Evolutionary conservation across 2,797 vertebrate species (phyloP).

Genomic region (Silurus lanzhouensis): DNA sequence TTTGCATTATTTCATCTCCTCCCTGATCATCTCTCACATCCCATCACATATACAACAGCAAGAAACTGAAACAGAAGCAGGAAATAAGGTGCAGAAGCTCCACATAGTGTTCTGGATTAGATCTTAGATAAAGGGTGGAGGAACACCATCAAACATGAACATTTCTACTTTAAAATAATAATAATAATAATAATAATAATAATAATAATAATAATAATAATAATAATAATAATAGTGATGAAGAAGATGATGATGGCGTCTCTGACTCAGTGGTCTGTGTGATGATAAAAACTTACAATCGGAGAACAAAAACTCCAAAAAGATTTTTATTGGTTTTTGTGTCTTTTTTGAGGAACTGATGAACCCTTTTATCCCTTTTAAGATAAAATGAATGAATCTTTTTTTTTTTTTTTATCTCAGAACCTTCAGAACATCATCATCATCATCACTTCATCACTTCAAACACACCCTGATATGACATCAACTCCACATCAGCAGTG

Average conservation of each 20-base stretch:
- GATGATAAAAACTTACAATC: conserved; percentile 17
- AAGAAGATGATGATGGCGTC: not conserved
- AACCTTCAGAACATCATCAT: not conserved
- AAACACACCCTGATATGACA: conserved; percentile 4
- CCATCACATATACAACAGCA: no score
- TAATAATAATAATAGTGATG: not conserved
- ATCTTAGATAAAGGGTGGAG: not conserved
- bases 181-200: no score
- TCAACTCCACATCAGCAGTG: not conserved
- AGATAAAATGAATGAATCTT: conserved; percentile 1
- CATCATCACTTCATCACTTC: conserved; percentile 6
- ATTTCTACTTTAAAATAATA: not conserved
- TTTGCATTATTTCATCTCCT: not conserved
- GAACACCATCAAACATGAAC: conserved; percentile 5
- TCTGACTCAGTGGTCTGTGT: not conserved
- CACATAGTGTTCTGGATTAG: no score
- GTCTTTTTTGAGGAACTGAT: conserved; percentile 15
- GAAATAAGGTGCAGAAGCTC: no score
- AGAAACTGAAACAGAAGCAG: no score
- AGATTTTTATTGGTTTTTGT: not conserved
- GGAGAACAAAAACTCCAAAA: conserved; percentile 9
- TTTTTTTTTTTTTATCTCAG: not conserved
- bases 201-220: not conserved
- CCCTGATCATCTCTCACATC: no score
- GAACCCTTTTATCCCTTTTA: not conserved